These are phyloP conservation scores for Prionace glauca DNA, from an alignment of 2,797 vertebrate species.

Conservation along the genomic window DNA sequence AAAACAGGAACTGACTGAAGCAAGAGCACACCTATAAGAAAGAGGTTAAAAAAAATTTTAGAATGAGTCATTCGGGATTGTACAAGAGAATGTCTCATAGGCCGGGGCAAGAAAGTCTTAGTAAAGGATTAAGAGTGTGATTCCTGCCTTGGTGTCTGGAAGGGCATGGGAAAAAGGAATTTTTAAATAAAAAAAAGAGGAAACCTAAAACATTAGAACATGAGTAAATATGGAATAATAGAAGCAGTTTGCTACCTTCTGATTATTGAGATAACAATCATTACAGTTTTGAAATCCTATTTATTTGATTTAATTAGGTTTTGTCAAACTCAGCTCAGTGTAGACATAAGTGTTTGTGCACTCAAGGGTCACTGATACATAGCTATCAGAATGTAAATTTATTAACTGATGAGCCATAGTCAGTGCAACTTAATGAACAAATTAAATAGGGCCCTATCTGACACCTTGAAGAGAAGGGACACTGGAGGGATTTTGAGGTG, in stretches of 20 bases:
- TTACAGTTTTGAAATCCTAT: neutral
- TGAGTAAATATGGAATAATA: neutral
- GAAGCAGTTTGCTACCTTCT: neutral
- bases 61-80: neutral
- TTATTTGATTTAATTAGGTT: neutral
- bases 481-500: too few species aligned
- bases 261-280: neutral
- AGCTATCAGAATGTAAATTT: neutral
- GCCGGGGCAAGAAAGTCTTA: neutral
- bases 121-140: neutral
- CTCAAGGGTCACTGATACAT: neutral
- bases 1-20: neutral
- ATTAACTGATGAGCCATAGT: neutral
- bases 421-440: neutral
- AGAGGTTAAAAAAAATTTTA: neutral
- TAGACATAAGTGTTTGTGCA: neutral
- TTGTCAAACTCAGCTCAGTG: neutral
- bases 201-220: neutral
- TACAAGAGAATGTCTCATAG: neutral
- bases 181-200: neutral
- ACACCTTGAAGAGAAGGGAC: too few species aligned
- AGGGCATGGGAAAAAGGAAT: neutral
- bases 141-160: neutral
- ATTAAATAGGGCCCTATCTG: neutral
- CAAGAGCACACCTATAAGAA: neutral